A percentile compares a stretch with the other conserved stretches of the same genome.
These are phyloP conservation scores for Stegostoma tigrinum DNA, from an alignment of 2,113 vertebrate genomes.

Conservation along the genomic window DNA sequence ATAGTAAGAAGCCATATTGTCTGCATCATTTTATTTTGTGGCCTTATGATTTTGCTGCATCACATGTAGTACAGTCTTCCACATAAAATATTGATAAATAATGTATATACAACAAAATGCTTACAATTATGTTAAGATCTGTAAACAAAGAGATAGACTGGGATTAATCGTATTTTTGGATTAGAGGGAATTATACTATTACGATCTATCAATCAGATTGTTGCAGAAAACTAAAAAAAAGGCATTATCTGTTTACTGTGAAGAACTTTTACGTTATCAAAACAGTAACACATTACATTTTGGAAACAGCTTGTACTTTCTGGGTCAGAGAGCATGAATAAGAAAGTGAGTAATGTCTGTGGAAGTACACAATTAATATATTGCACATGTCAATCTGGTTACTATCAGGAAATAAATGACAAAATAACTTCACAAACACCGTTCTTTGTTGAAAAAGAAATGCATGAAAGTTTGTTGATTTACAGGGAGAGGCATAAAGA, in stretches of 20 bases:
- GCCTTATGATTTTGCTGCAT: background rate
- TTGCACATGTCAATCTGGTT: background rate
- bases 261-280: background rate
- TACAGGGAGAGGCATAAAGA: background rate
- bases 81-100: background rate
- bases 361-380: background rate
- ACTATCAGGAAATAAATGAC: background rate
- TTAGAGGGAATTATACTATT: background rate
- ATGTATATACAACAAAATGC: background rate
- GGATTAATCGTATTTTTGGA: background rate
- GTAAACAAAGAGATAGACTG: background rate
- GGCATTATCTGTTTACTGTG: background rate
- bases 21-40: background rate
- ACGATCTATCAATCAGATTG: background rate
- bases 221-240: background rate
- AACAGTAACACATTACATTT: background rate
- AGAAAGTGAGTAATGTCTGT: background rate
- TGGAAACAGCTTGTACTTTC: background rate
- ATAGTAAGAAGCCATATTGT: conserved; percentile 52
- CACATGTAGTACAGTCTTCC: background rate
- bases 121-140: background rate
- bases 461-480: background rate
- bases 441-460: background rate
- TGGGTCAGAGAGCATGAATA: background rate
- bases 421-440: background rate